Evolutionary conservation across 2,113 vertebrate genomes (phyloP), one percentile per base, ranked within the genome.

Genomic region (Sturnus vulgaris): DNA sequence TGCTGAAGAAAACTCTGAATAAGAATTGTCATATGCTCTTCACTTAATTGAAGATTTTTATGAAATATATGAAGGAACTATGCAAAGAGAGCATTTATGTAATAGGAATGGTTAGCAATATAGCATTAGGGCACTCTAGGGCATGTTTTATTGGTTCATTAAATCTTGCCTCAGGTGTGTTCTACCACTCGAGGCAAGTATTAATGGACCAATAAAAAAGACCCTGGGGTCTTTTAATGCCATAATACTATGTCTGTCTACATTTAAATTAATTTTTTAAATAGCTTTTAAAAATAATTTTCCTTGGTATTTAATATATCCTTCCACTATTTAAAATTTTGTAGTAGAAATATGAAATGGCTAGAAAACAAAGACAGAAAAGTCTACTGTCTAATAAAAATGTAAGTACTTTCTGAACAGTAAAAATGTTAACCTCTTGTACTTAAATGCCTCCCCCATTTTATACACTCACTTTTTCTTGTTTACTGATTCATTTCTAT

Each of bases 121-220:
- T 90, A 97, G 96, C 96, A 97, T 97, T 97, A 97, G 93, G 97
- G 86, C 93, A 97, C 97, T 97, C 92, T 91, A 94, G 97, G 97
- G 97, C 97, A 97, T 97, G 97, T 97, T 98, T 98, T 98, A 98
- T 97, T 98, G 97, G 96, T 98, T 98, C 98, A 98, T 98, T 98
- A 98, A 98, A 97, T 97, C 94, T 97, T 97, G 97, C 98, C 98
- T 98, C 96, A 97, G 98, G 98, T 98, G 88, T 97, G 97, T 96
- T 97, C 97, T 97, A 97, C 97, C 97, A 98, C 97, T 98, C 84
- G 31, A 97, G 98, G 97, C 97, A 97, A 98, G 72, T 98, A 98
- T 98, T 98, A 98, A 98, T 98, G 97, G 97, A 97, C 97, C 97
- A 98, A 98, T 98, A 98, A 98, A 98, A 98, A 92, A 94, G 97